These are phyloP conservation scores for Epistrophella euchroma DNA, from an alignment of 2,888 invertebrate genomes.

Conservation along the genomic window DNA sequence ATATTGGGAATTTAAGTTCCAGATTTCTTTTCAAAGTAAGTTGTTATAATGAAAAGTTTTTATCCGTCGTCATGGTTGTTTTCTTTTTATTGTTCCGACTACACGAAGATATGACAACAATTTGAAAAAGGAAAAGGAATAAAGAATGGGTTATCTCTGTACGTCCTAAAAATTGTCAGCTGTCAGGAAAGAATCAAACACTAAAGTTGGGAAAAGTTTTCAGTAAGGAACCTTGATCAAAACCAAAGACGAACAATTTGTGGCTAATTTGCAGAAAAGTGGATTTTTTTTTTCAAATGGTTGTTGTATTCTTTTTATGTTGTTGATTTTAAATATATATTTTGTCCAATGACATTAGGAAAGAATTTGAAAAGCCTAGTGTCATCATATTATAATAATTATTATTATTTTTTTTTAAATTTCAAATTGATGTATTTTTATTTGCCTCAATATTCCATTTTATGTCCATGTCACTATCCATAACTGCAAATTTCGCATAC, in stretches of 20 bases:
- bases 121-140: background rate
- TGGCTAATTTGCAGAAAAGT: constrained; percentile 9
- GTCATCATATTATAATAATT: too few species aligned
- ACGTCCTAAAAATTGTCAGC: constrained; percentile 20
- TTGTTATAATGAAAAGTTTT: constrained; percentile 37
- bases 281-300: background rate
- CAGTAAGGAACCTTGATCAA: background rate
- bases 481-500: too few species aligned
- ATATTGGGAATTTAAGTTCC: constrained; percentile 32
- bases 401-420: too few species aligned
- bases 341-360: background rate
- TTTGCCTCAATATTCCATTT: too few species aligned
- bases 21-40: constrained; percentile 36
- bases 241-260: background rate
- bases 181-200: constrained; percentile 2
- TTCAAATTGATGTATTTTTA: too few species aligned
- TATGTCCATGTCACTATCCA: too few species aligned
- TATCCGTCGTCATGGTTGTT: background rate
- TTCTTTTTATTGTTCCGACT: constrained; percentile 7
- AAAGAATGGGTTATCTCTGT: constrained; percentile 12
- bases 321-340: background rate
- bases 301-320: background rate
- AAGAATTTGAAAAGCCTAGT: background rate
- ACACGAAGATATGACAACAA: constrained; percentile 21
- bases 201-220: constrained; percentile 12